These are phyloP conservation scores for Trissoscelio sp. DNA, from an alignment of 2,888 invertebrate genomes.

Conservation along the genomic window DNA sequence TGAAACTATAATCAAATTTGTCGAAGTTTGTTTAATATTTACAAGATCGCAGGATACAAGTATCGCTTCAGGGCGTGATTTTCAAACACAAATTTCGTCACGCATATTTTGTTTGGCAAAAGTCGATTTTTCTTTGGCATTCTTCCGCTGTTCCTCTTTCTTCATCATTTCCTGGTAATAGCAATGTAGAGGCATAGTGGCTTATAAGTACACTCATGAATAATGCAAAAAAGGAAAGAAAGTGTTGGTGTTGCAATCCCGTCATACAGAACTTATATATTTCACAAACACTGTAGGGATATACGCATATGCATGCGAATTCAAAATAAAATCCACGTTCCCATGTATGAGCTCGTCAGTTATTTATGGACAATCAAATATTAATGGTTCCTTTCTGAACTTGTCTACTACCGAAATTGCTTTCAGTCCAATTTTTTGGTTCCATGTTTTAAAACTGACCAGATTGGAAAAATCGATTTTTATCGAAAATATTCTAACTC, in stretches of 20 bases:
- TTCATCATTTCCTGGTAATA: conserved; percentile 57
- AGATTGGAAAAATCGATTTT: too few species aligned
- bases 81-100: conserved; percentile 24
- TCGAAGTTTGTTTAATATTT: conserved; percentile 22
- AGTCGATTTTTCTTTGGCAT: conserved; percentile 63
- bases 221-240: conserved; percentile 80
- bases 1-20: conserved; percentile 6
- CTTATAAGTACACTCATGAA: conserved; percentile 81
- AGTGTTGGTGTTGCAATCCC: conserved; percentile 72
- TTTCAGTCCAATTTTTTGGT: too few species aligned
- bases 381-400: neutral
- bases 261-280: conserved; percentile 75
- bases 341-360: conserved; percentile 1
- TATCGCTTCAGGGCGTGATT: conserved; percentile 32
- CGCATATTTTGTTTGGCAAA: conserved; percentile 45
- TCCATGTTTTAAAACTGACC: too few species aligned
- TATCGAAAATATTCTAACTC: too few species aligned
- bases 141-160: conserved; percentile 39
- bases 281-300: conserved; percentile 73
- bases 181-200: conserved; percentile 67
- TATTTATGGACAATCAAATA: conserved; percentile 7
- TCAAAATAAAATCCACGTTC: conserved; percentile 9
- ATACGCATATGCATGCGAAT: conserved; percentile 10
- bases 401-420: neutral
- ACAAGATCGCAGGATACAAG: neutral